phyloP scores from a whole-genome alignment of 2,113 vertebrate genomes.

The Formicarius rufipectus region DNA sequence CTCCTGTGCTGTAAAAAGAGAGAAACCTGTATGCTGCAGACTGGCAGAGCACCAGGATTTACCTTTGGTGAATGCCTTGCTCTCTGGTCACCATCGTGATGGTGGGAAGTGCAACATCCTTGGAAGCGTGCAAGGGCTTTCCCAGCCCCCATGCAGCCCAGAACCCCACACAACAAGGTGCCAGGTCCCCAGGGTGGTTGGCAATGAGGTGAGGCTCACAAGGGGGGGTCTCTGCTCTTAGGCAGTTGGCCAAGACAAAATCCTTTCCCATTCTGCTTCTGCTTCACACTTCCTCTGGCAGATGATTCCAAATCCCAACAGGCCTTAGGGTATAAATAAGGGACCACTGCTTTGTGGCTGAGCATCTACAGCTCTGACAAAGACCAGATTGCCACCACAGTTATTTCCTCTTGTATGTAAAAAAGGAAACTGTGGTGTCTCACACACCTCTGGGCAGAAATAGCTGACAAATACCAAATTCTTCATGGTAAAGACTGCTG shows the following conservation, averaged over 20 bases:
- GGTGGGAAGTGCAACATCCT: neutral
- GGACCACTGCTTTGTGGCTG: neutral
- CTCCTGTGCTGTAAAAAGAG: neutral
- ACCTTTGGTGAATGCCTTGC: neutral
- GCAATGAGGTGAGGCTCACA: neutral
- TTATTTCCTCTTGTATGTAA: constrained; percentile 14
- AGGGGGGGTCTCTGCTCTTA: rapidly evolving
- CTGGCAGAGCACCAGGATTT: neutral
- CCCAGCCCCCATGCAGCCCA: neutral
- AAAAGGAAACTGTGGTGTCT: constrained; percentile 14
- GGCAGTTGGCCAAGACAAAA: neutral
- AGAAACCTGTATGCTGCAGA: neutral
- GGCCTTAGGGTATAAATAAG: neutral
- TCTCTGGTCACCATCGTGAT: neutral
- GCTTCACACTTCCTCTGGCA: neutral
- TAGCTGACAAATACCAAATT: neutral
- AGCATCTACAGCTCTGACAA: neutral
- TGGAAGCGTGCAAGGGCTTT: rapidly evolving
- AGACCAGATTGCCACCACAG: constrained; percentile 30
- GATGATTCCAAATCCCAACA: rapidly evolving
- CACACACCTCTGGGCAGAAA: constrained; percentile 13
- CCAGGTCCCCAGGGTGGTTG: neutral
- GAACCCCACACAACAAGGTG: rapidly evolving
- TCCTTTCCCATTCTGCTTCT: neutral
- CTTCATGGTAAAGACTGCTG: neutral